Evolutionary conservation across 2,113 vertebrate species (phyloP).

Genomic region (Varanus komodoensis): DNA sequence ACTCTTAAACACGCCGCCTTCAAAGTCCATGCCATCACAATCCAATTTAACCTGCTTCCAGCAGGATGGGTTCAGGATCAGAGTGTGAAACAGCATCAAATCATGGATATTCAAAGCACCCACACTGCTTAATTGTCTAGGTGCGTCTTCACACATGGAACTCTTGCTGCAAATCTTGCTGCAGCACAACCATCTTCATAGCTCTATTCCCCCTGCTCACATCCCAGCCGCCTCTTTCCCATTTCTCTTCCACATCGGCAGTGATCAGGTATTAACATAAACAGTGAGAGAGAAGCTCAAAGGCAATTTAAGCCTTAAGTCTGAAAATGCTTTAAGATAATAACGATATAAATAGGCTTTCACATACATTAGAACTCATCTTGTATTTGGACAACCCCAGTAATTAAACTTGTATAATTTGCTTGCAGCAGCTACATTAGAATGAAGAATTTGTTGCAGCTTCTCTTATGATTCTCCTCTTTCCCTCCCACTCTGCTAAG

Average conservation of each 20-base stretch:
- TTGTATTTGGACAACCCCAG: not conserved
- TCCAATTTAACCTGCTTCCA: no score
- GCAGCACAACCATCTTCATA: not conserved
- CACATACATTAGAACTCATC: not conserved
- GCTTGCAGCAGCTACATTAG: not conserved
- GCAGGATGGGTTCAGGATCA: no score
- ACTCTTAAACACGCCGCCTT: no score
- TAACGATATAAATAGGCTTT: not conserved
- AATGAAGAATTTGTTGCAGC: not conserved
- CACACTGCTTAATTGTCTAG: no score
- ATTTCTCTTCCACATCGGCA: not conserved
- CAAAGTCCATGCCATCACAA: no score
- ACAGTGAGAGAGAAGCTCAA: not conserved
- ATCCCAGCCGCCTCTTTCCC: not conserved
- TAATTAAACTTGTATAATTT: not conserved
- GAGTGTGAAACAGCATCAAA: no score
- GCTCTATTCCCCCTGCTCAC: not conserved
- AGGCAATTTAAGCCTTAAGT: not conserved
- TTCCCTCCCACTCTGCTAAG: no score
- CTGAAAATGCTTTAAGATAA: not conserved
- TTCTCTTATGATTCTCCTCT: not conserved
- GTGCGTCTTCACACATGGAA: no score
- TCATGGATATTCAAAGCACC: no score
- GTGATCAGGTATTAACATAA: not conserved
- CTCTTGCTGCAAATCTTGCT: no score